These are phyloP conservation scores for Anabas testudineus DNA, from an alignment of 2,797 vertebrate species.

Conservation along the genomic window DNA sequence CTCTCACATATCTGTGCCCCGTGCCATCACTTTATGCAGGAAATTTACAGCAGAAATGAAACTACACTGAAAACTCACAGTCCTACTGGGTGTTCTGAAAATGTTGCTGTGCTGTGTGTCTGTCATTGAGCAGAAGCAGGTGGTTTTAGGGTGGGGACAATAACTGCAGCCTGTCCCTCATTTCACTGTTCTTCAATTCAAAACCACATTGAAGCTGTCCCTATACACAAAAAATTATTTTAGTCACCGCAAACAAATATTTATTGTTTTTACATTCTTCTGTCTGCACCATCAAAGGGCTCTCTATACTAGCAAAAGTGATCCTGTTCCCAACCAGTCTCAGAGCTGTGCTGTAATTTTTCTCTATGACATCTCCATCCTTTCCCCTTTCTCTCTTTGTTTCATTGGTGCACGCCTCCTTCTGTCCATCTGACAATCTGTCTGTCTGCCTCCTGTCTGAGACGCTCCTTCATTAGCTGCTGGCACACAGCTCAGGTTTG, in stretches of 20 bases:
- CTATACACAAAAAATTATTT: conserved; percentile 12
- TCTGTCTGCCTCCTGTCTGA: conserved; percentile 43
- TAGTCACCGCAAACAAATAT: conserved; percentile 21
- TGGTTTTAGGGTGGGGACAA: conserved; percentile 60
- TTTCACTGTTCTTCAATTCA: conserved; percentile 64
- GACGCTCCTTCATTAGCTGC: conserved; percentile 39
- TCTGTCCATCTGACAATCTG: conserved; percentile 51
- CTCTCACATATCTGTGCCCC: background rate
- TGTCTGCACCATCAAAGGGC: conserved; percentile 2
- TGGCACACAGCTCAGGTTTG: conserved; percentile 18
- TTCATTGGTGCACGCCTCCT: conserved; percentile 38
- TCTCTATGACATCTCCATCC: background rate
- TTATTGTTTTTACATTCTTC: background rate
- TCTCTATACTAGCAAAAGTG: background rate
- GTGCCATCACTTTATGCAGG: conserved; percentile 2
- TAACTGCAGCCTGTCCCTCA: conserved; percentile 47
- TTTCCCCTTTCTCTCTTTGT: conserved; percentile 62
- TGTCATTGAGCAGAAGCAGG: conserved; percentile 38
- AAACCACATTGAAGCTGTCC: conserved; percentile 9
- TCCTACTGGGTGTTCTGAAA: background rate
- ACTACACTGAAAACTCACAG: background rate
- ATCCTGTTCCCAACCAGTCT: conserved; percentile 6
- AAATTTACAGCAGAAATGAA: background rate
- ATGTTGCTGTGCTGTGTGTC: conserved; percentile 38
- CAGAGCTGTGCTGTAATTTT: conserved; percentile 8